Evolutionary conservation across 2,113 vertebrate genomes (phyloP).

Genomic region (Rissa tridactyla): DNA sequence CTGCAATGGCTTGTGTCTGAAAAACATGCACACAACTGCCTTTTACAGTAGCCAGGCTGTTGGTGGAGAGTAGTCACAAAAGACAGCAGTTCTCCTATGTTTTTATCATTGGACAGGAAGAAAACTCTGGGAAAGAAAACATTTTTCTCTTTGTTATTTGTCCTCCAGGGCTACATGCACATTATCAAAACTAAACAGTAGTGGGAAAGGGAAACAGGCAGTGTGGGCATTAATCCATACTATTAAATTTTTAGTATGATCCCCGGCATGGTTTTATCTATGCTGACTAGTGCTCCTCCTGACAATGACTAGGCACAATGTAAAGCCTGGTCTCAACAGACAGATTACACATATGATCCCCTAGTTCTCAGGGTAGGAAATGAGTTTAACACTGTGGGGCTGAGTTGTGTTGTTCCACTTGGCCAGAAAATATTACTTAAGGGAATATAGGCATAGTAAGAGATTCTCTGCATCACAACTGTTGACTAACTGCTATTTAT

Average conservation of each 20-base stretch:
- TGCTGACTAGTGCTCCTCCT: not conserved
- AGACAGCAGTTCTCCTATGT: not conserved
- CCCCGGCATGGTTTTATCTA: not conserved
- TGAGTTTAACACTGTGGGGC: not conserved
- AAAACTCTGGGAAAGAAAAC: not conserved
- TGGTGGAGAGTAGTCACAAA: not conserved
- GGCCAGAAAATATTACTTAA: not conserved
- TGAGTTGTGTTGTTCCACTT: not conserved
- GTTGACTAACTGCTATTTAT: not conserved
- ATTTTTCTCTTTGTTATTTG: not conserved
- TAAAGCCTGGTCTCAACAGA: not conserved
- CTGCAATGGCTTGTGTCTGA: not conserved
- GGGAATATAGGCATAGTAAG: not conserved
- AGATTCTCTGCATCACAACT: not conserved
- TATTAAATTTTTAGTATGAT: not conserved
- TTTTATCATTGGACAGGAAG: not conserved
- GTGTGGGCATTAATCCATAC: not conserved
- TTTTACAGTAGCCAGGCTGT: not conserved
- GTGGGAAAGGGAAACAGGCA: not conserved
- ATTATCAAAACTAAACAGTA: not conserved
- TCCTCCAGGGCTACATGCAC: not conserved
- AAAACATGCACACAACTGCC: not conserved
- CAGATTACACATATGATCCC: not conserved
- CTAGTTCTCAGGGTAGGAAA: not conserved
- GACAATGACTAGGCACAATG: not conserved